Conservation (phyloP, 2,113 vertebrate genomes). For the Amia ocellicauda region DNA sequence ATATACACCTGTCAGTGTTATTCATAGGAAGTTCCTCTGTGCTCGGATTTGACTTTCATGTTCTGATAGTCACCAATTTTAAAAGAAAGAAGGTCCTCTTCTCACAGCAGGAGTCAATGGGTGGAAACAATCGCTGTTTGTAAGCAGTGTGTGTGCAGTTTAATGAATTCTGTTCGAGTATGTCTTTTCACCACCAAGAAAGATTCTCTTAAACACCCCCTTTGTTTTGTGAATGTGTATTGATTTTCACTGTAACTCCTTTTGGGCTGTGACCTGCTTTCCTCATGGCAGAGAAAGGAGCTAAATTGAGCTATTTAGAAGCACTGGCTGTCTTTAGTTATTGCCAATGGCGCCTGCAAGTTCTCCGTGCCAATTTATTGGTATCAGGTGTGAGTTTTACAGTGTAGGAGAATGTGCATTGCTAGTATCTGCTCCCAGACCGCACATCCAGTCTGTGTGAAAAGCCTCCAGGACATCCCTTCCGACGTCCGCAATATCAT, state of each 20-base stretch:
- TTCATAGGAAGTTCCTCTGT: not conserved
- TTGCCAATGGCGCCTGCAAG: constrained; percentile 48
- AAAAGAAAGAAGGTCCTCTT: not conserved
- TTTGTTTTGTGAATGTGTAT: constrained; percentile 70
- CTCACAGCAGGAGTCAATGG: constrained; percentile 35
- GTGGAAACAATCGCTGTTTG: constrained; percentile 48
- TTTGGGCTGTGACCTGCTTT: constrained; percentile 52
- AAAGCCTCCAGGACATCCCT: no score
- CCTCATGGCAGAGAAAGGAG: constrained; percentile 42
- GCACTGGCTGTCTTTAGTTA: constrained; percentile 44
- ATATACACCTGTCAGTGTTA: not conserved
- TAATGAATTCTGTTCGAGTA: constrained; percentile 57
- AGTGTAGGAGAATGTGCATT: constrained; percentile 39
- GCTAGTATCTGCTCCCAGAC: constrained; percentile 29
- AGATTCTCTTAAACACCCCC: constrained; percentile 60
- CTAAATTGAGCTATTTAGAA: constrained; percentile 73
- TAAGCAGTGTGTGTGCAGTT: constrained; percentile 39
- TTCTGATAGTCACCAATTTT: constrained; percentile 12
- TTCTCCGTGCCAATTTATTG: constrained; percentile 54
- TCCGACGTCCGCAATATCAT: no score
- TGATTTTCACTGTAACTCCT: constrained; percentile 63
- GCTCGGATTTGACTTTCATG: constrained; percentile 19
- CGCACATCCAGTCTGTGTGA: constrained; percentile 23
- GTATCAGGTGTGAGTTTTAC: constrained; percentile 56
- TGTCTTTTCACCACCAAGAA: constrained; percentile 57